phyloP scores from a whole-genome alignment of 2,888 invertebrate genomes.

The Tinea trinotella region DNA sequence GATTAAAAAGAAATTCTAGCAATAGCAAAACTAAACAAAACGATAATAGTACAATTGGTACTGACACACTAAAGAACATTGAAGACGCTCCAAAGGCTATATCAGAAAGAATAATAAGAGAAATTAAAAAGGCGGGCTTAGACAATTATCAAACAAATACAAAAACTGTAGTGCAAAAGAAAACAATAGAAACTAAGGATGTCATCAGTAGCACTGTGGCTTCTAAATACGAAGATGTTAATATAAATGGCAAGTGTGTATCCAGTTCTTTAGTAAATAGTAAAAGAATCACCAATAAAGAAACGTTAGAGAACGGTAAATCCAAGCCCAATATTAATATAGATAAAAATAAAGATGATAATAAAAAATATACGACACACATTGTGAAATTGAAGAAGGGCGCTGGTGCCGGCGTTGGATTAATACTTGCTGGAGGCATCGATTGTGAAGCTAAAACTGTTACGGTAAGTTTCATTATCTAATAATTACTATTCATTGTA shows the following conservation, averaged over 20 bases:
- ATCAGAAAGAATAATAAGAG: conserved; percentile 50
- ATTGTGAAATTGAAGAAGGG: conserved; percentile 47
- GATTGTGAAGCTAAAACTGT: conserved; percentile 95
- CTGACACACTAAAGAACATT: conserved; percentile 39
- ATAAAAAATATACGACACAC: conserved; percentile 4
- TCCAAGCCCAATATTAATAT: not conserved
- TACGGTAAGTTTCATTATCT: conserved; percentile 73
- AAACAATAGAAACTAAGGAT: not conserved
- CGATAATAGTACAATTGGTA: conserved; percentile 35
- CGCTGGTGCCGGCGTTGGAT: conserved; percentile 80
- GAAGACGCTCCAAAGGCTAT: conserved; percentile 47
- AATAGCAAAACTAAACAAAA: conserved; percentile 51
- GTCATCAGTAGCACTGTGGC: not conserved
- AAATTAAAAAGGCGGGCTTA: conserved; percentile 47
- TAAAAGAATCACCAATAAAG: not conserved
- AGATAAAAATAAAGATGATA: not conserved
- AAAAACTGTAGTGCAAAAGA: conserved; percentile 1
- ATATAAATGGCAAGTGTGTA: not conserved
- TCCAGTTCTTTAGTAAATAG: not conserved
- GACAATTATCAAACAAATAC: conserved; percentile 33
- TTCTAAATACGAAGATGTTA: not conserved
- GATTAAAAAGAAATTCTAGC: conserved; percentile 59
- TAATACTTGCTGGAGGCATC: conserved; percentile 89
- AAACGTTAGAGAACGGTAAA: not conserved
- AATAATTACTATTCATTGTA: not conserved